These are phyloP conservation scores for Zapus hudsonius DNA, from an alignment of 2,113 vertebrate species.

Conservation along the genomic window DNA sequence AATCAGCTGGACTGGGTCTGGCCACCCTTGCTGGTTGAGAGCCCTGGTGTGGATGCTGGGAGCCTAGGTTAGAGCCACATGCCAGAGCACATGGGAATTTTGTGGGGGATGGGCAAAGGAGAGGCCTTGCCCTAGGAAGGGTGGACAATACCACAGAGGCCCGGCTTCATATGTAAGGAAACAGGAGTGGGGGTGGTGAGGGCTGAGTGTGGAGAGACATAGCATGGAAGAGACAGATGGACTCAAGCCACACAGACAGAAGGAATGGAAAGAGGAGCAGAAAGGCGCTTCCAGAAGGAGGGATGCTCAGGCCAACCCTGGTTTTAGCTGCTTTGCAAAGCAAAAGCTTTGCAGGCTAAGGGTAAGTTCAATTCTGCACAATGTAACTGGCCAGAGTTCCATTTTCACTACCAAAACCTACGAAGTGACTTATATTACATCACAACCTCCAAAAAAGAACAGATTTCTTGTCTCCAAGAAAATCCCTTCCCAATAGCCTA, in stretches of 20 bases:
- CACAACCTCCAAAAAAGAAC: neutral
- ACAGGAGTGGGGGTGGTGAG: too few species aligned
- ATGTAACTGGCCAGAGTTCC: neutral
- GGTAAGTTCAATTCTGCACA: neutral
- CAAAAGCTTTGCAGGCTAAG: neutral
- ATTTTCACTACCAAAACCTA: neutral
- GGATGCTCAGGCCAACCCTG: neutral
- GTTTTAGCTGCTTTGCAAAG: neutral
- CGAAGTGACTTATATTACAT: too few species aligned
- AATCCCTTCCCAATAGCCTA: rapidly evolving
- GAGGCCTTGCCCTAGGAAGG: too few species aligned
- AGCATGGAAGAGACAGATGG: neutral
- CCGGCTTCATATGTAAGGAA: too few species aligned
- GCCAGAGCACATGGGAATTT: neutral
- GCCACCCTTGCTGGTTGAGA: neutral
- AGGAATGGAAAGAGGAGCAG: neutral
- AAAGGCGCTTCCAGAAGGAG: neutral
- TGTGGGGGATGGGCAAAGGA: rapidly evolving
- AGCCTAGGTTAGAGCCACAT: neutral
- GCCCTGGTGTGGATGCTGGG: neutral
- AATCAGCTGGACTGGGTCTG: neutral
- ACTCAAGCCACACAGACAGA: neutral
- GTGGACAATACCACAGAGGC: neutral
- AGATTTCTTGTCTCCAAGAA: neutral
- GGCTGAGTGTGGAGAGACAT: neutral